Evolutionary conservation across 2,797 vertebrate genomes (phyloP), one percentile per base, ranked within the genome.

Genomic region (Cyprinella venusta): DNA sequence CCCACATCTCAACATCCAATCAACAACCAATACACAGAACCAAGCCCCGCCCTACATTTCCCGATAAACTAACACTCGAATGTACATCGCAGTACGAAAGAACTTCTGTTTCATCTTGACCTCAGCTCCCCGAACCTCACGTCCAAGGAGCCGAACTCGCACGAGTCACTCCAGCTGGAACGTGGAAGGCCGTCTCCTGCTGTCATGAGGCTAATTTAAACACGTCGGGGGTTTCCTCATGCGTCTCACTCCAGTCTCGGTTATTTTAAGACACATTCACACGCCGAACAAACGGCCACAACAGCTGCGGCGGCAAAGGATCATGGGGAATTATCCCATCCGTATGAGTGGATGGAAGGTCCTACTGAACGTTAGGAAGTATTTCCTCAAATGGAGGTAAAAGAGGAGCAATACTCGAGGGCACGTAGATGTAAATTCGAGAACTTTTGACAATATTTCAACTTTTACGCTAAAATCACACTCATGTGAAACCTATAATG

Each of bases 201-300:
- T 15, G 67, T 82, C 69, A 76, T 2, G 18, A 48, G 59, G 50
- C 59, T 84, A 54, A 79, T 56, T 75, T 79, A 87, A 38, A 15
- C 19, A 3, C 24, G 56, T 48, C 56, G 50, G 77, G 45, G 12
- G 67, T 63, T 86, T 72, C 70, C 76, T 83, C 33, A 45, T 77
- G 80, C 21, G 19, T 76, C 30, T 79, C 83, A 85, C 79, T 85
- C 72, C 82, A 74, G 45, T 33, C 61, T 59, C 38, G 38, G 81
- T 75, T 77, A 88, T 81, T 72, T 86, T 81, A 63, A 12, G 52
- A 85, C n/a, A 21, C 19, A 24, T 69, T 79, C 61, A 69, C 64
- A 79, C 24, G 5, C 71, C 52, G 69, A 86, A 75, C 38, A 79
- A 64, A 56, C 24, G 84, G 48, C 75, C 79, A 77, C 84, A 82